Conservation (phyloP, 2,113 vertebrate genomes). For the Corydoras sp. region DNA sequence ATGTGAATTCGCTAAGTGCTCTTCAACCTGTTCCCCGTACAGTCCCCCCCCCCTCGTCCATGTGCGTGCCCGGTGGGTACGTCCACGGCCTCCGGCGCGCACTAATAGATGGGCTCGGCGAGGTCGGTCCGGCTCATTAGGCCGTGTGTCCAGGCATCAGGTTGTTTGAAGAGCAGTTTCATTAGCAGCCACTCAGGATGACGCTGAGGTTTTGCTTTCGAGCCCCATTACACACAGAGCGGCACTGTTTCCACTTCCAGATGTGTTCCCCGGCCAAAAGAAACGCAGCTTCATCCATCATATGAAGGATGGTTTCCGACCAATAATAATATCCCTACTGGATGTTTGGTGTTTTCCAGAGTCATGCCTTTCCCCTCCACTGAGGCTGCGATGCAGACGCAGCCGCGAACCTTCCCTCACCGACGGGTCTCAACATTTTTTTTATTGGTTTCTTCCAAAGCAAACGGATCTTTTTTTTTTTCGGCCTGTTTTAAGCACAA, state of each 20-base stretch:
- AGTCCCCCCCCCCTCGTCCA: conserved; percentile 41
- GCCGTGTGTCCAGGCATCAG: conserved; percentile 36
- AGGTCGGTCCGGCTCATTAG: conserved; percentile 42
- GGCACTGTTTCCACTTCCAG: conserved; percentile 69
- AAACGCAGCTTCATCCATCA: conserved; percentile 36
- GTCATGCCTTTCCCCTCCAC: not conserved
- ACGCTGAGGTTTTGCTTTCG: conserved; percentile 50
- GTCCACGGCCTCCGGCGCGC: conserved; percentile 35
- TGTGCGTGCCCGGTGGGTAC: conserved; percentile 31
- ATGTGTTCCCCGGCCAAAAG: conserved; percentile 46
- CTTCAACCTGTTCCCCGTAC: conserved; percentile 47
- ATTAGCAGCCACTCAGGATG: conserved; percentile 32
- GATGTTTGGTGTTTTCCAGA: conserved; percentile 16
- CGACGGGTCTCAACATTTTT: too few species aligned
- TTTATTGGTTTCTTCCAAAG: too few species aligned
- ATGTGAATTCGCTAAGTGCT: conserved; percentile 49
- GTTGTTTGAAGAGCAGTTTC: conserved; percentile 47
- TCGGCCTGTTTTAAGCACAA: too few species aligned
- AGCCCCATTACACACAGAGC: conserved; percentile 52
- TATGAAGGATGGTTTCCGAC: conserved; percentile 45
- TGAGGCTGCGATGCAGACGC: not conserved
- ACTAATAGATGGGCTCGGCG: conserved; percentile 38
- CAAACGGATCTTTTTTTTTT: too few species aligned
- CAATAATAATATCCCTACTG: conserved; percentile 23
- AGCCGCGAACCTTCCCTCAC: too few species aligned